Conservation (phyloP, 2,797 vertebrate genomes). For the Natrix natrix region DNA sequence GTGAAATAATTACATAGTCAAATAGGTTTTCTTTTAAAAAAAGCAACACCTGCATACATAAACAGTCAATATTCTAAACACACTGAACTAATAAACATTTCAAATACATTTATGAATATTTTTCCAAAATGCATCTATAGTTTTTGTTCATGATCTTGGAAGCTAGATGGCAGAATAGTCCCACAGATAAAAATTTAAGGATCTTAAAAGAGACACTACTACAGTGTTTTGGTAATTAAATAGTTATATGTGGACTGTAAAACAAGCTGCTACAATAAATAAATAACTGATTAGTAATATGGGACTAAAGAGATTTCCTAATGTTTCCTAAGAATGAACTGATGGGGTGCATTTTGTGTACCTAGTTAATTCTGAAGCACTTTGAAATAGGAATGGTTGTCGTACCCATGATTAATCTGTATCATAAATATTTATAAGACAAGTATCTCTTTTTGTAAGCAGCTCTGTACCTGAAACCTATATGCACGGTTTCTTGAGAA, state of each 20-base stretch:
- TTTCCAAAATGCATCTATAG: not conserved
- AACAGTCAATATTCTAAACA: not conserved
- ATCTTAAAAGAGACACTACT: not conserved
- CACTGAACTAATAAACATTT: not conserved
- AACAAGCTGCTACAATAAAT: not conserved
- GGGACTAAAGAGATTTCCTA: not conserved
- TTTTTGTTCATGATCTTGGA: conserved; percentile 13
- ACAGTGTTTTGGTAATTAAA: not conserved
- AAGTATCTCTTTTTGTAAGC: not conserved
- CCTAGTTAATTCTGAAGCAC: not conserved
- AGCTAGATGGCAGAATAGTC: conserved; percentile 25
- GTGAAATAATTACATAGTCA: not conserved
- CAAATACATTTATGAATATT: not conserved
- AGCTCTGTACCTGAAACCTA: not conserved
- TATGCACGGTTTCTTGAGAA: not conserved
- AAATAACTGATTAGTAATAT: not conserved
- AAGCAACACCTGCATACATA: not conserved
- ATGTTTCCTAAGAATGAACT: not conserved
- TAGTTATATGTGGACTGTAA: not conserved
- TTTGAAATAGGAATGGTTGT: not conserved
- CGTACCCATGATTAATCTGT: not conserved
- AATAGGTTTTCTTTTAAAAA: not conserved
- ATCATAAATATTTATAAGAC: not conserved
- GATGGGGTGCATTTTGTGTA: not conserved
- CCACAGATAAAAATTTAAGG: not conserved